phyloP scores from a whole-genome alignment of 2,888 invertebrate genomes.

The Itoplectis maculator region DNA sequence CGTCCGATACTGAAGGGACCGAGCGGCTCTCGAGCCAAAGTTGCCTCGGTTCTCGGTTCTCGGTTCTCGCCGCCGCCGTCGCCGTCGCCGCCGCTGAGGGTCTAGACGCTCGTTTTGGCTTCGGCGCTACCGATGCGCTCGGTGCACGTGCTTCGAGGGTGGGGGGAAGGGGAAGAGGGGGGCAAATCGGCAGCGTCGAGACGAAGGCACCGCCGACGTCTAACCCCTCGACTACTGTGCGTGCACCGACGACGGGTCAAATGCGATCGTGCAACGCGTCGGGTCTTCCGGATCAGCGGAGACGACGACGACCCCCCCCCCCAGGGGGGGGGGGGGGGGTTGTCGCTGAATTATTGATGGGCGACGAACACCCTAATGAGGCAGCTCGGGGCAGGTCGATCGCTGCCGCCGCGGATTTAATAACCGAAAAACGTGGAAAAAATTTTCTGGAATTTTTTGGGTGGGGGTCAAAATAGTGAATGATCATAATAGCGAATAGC shows the following conservation, averaged over 20 bases:
- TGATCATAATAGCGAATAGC: too few relatives aligned
- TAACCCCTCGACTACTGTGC: conserved; percentile 22
- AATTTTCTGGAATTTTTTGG: neutral
- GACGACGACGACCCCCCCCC: neutral
- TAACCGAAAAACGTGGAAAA: too few relatives aligned
- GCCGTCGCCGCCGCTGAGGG: conserved; percentile 2
- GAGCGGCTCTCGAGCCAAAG: conserved; percentile 1
- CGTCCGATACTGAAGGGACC: conserved; percentile 64
- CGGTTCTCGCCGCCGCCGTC: neutral
- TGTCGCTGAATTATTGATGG: conserved; percentile 1
- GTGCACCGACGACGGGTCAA: conserved; percentile 26
- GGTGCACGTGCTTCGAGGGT: conserved; percentile 30
- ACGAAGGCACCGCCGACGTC: neutral
- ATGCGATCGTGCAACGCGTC: conserved; percentile 17
- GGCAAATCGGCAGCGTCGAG: neutral
- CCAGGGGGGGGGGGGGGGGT: neutral
- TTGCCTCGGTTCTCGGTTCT: conserved; percentile 21
- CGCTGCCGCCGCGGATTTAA: neutral
- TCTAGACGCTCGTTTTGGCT: neutral
- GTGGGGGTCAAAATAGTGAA: too few relatives aligned
- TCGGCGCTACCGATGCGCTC: conserved; percentile 22
- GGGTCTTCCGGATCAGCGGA: conserved; percentile 37
- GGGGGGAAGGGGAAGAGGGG: neutral
- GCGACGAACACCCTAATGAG: neutral
- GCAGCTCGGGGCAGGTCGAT: neutral